These are phyloP conservation scores for Papilio demoleus DNA, from an alignment of 2,888 invertebrate species.

Conservation along the genomic window DNA sequence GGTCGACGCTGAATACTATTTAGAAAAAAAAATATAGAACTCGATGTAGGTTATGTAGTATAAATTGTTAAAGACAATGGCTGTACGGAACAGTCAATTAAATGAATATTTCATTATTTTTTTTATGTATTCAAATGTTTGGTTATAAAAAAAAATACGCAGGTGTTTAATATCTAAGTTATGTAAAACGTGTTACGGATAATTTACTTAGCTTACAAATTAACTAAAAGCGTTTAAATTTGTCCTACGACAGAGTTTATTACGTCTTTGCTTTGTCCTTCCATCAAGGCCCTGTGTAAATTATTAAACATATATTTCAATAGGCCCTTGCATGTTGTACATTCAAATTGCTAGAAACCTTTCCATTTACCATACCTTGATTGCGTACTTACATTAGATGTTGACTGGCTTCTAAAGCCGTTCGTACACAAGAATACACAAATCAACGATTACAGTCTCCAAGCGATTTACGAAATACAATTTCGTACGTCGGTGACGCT, in stretches of 20 bases:
- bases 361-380: background rate
- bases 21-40: slow-evolving; percentile 47
- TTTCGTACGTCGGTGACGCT: too few relatives aligned
- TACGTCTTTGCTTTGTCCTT: slow-evolving; percentile 18
- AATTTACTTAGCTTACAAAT: slow-evolving; percentile 41
- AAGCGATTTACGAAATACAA: too few relatives aligned
- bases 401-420: too few relatives aligned
- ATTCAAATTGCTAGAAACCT: background rate
- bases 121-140: slow-evolving; percentile 48
- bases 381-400: background rate
- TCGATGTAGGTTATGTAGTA: slow-evolving; percentile 53
- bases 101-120: slow-evolving; percentile 72
- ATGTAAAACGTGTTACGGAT: slow-evolving; percentile 38
- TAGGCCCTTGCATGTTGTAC: slow-evolving; percentile 2
- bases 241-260: slow-evolving; percentile 25
- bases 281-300: slow-evolving; percentile 6
- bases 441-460: too few relatives aligned
- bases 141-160: slow-evolving; percentile 42
- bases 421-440: too few relatives aligned
- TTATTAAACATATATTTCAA: slow-evolving; percentile 12
- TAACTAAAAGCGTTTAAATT: slow-evolving; percentile 34
- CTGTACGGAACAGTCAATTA: slow-evolving; percentile 59
- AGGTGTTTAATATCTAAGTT: slow-evolving; percentile 45
- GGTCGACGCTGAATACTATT: slow-evolving; percentile 54
- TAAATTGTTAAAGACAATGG: slow-evolving; percentile 71